Percentiles rank a stretch among this genome's conserved stretches.
Conservation (phyloP, 1,140 invertebrate species). For the Lepeophtheirus salmonis region DNA sequence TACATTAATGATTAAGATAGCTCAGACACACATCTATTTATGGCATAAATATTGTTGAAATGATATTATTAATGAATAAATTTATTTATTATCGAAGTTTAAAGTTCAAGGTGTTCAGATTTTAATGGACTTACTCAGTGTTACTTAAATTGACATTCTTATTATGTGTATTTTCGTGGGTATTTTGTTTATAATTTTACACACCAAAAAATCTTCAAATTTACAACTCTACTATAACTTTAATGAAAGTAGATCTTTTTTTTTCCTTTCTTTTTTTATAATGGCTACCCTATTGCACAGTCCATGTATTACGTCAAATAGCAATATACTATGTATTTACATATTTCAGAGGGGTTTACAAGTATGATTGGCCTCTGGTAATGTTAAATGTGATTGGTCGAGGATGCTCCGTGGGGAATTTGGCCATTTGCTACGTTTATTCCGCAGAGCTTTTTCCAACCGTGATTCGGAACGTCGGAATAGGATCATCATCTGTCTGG, state of each 20-base stretch:
- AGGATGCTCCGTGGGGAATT: conserved; percentile 17
- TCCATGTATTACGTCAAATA: neutral
- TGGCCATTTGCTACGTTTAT: conserved; percentile 28
- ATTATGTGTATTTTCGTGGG: conserved; percentile 14
- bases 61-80: too few species aligned
- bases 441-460: conserved; percentile 31
- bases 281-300: too few species aligned
- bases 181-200: neutral
- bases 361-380: conserved; percentile 10
- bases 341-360: neutral
- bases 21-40: too few species aligned
- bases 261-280: neutral
- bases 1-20: too few species aligned
- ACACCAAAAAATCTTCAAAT: neutral
- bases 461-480: conserved; percentile 27
- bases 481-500: conserved; percentile 27
- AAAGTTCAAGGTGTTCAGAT: too few species aligned
- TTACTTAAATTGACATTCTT: neutral
- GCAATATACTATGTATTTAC: neutral
- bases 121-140: too few species aligned
- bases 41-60: too few species aligned
- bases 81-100: too few species aligned
- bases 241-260: neutral
- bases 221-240: neutral
- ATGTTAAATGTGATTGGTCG: conserved; percentile 11